Percentiles rank a stretch among this genome's conserved stretches.
These are phyloP conservation scores for Arctia plantaginis DNA, from an alignment of 2,888 invertebrate species.

Conservation along the genomic window DNA sequence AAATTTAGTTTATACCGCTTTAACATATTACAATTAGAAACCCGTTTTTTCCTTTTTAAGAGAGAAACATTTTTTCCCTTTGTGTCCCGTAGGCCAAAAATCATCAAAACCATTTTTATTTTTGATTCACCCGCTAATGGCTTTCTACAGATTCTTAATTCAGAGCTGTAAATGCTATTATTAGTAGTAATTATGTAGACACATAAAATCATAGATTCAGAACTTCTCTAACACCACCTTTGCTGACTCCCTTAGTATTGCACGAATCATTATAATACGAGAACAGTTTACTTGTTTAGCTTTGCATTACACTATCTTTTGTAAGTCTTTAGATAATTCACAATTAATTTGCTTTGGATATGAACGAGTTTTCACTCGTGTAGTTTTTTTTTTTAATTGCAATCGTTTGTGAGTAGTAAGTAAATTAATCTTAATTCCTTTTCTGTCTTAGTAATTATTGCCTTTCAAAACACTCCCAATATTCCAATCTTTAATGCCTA, in stretches of 20 bases:
- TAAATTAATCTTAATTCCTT: no score
- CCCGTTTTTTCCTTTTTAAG: background rate
- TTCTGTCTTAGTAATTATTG: no score
- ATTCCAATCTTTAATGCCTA: no score
- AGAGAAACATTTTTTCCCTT: no score
- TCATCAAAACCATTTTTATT: background rate
- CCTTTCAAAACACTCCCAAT: no score
- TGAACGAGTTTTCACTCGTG: background rate
- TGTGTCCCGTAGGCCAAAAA: background rate
- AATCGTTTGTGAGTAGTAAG: background rate
- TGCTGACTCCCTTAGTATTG: no score
- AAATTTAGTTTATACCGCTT: no score
- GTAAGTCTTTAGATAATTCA: conserved; percentile 6
- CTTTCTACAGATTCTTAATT: background rate
- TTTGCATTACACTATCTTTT: background rate
- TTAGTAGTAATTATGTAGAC: background rate
- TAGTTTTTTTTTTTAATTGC: background rate
- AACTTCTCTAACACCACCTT: conserved; percentile 1
- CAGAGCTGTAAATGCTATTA: background rate
- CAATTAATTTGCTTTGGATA: conserved; percentile 4
- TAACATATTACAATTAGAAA: no score
- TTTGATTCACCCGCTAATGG: background rate
- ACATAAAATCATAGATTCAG: background rate
- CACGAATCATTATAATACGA: background rate
- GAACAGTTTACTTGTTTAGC: conserved; percentile 13